Evolutionary conservation across 2,888 invertebrate species (phyloP), one percentile per base, ranked within the genome.

Genomic region (Vesta saturnalis): DNA sequence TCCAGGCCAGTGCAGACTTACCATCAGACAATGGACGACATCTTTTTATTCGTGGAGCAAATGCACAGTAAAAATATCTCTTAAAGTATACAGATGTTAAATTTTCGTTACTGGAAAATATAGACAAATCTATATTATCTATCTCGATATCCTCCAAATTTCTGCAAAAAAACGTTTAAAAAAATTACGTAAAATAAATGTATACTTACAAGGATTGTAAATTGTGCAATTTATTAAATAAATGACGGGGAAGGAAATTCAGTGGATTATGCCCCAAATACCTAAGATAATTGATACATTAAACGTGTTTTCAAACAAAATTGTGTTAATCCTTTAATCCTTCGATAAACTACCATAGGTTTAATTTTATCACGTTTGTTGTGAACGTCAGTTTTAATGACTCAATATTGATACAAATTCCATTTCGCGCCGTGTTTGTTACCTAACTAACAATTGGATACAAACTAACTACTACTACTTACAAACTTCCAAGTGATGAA

Each of bases 21-120:
- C 91, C 91, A 78, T 91, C 90, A 12, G 87, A 87, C 19, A 84
- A 83, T 0, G 91, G 91, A 30, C 83, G 84, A 74, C 91, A 91
- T 73, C 85, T 85, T 58, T 85, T 83, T 4, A 89, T 87, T 46
- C 83, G 82, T 0, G 89, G 88, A 0, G 88, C 88, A 79, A 86
- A 89, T 1, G 87, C 86, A 75, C 91, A 91, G 77, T 88, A 90
- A 73, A 87, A 85, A 77, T 90, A 91, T 52, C 86, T 87, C 71
- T 88, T 87, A 71, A 90, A 90, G 72, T 89, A 87, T 79, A 90
- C 84, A 66, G 87, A 87, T 65, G 87, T 84, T 18, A 90, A 80
- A 10, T 84, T 83, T 2, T 72, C 72, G 66, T 89, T 81, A 1
- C 77, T 71, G 35, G 83, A 80, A 64, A 91, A 87, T 23, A 86